These are phyloP conservation scores for Parus major DNA, from an alignment of 2,113 vertebrate species.

Conservation along the genomic window DNA sequence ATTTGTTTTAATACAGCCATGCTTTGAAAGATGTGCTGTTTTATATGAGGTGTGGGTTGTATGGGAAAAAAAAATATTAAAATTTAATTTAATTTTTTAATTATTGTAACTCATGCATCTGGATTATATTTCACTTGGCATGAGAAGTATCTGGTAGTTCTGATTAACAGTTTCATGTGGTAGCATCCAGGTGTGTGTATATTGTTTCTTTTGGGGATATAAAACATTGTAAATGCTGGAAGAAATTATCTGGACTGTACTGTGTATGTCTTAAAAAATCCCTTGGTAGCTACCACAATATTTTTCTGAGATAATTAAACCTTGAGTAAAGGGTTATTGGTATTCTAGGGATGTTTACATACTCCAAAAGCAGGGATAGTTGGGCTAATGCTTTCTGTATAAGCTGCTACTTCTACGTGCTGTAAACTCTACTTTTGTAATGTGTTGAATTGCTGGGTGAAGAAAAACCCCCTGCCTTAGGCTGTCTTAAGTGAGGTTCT, in stretches of 20 bases:
- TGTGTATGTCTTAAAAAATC: neutral
- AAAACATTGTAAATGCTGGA: neutral
- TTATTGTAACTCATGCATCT: neutral
- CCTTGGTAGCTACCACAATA: neutral
- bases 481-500: neutral
- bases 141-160: neutral
- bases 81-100: neutral
- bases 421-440: neutral
- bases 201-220: neutral
- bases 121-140: neutral
- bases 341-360: neutral
- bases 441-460: neutral
- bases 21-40: neutral
- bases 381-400: neutral
- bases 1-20: neutral
- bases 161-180: neutral
- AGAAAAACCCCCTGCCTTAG: neutral
- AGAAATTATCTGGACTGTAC: neutral
- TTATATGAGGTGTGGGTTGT: neutral
- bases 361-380: neutral
- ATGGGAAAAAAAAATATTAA: neutral
- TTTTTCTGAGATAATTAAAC: neutral
- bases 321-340: neutral
- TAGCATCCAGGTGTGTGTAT: neutral
- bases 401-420: neutral